Percentiles rank a stretch among this genome's conserved stretches.
These are phyloP conservation scores for Cryptocephalus moraei DNA, from an alignment of 2,888 invertebrate genomes.

Conservation along the genomic window DNA sequence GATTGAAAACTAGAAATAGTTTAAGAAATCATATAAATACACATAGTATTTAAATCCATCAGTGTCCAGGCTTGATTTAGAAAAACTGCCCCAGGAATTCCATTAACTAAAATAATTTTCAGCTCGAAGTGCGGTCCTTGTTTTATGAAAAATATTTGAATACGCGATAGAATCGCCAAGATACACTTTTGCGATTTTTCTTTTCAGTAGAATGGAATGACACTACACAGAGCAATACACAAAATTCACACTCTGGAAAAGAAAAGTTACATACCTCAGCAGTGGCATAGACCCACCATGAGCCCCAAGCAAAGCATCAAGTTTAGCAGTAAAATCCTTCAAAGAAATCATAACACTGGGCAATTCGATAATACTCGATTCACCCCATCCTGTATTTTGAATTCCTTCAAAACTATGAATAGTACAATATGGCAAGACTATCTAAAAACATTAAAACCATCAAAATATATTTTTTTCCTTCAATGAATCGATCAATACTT, in stretches of 20 bases:
- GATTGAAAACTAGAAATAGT: constrained; percentile 55
- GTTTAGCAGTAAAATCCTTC: constrained; percentile 51
- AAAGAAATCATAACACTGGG: constrained; percentile 59
- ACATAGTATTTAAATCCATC: too few species aligned
- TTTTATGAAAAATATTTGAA: too few species aligned
- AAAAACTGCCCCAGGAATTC: too few species aligned
- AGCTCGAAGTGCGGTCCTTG: too few species aligned
- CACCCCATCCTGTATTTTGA: constrained; percentile 60
- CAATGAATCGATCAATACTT: neutral
- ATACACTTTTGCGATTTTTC: too few species aligned
- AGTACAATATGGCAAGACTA: constrained; percentile 50
- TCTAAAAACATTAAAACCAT: constrained; percentile 13
- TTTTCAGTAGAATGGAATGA: neutral
- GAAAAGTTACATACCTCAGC: constrained; percentile 49
- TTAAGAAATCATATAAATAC: constrained; percentile 7
- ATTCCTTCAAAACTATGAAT: constrained; percentile 52
- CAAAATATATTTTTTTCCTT: neutral
- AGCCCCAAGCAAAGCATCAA: constrained; percentile 56
- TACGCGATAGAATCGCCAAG: too few species aligned
- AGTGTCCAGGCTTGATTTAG: too few species aligned
- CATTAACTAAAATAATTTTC: too few species aligned
- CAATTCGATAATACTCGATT: constrained; percentile 50
- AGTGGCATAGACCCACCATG: constrained; percentile 72
- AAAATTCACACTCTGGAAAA: too few species aligned
- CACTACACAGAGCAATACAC: neutral